phyloP scores from a whole-genome alignment of 2,888 invertebrate species.

The Coelinius sp. region DNA sequence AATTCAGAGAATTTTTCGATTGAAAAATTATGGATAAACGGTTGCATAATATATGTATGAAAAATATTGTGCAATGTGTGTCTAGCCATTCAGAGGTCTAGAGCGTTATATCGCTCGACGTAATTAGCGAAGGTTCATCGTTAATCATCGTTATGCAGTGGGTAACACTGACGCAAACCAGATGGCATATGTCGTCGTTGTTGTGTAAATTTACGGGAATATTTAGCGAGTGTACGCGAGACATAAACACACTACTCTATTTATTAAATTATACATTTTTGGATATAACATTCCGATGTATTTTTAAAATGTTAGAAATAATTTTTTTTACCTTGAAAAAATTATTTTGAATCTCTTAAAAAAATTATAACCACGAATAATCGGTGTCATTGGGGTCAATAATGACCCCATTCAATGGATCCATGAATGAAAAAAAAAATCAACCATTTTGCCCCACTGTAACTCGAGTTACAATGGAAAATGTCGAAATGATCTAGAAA shows the following conservation, averaged over 20 bases:
- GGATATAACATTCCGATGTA: background rate
- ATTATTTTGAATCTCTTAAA: too few relatives aligned
- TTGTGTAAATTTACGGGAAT: conserved; percentile 36
- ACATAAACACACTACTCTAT: conserved; percentile 8
- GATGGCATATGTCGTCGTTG: conserved; percentile 30
- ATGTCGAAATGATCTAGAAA: too few relatives aligned
- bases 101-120: conserved; percentile 37
- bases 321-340: too few relatives aligned
- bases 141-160: conserved; percentile 50
- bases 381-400: background rate
- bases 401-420: background rate
- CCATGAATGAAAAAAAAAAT: too few relatives aligned
- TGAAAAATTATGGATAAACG: too few relatives aligned
- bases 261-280: conserved; percentile 1
- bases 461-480: too few relatives aligned
- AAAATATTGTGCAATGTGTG: conserved; percentile 22
- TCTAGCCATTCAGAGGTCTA: conserved; percentile 15
- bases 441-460: too few relatives aligned
- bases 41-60: conserved; percentile 16
- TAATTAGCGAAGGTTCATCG: conserved; percentile 55
- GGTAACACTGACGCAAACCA: conserved; percentile 38
- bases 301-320: too few relatives aligned
- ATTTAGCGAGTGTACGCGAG: conserved; percentile 27
- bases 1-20: too few relatives aligned
- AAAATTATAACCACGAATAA: too few relatives aligned